Conservation (phyloP, 1,140 invertebrate species). For the Telenomus remus region DNA sequence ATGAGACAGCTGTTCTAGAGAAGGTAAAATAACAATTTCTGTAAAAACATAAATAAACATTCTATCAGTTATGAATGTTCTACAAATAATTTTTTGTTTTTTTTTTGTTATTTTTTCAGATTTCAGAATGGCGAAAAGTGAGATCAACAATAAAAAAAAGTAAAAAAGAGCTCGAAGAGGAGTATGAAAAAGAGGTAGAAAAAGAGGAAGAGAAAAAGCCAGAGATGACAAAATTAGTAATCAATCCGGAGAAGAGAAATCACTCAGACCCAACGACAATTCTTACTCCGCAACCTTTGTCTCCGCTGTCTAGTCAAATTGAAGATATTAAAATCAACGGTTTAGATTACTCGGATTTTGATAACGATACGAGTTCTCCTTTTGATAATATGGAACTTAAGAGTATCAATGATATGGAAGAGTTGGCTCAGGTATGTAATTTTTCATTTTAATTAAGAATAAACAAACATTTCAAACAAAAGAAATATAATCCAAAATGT, state of each 20-base stretch:
- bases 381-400: conserved; percentile 94
- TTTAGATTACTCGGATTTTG: conserved; percentile 85
- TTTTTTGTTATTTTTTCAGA: conserved; percentile 58
- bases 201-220: conserved; percentile 52
- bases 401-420: conserved; percentile 92
- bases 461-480: background rate
- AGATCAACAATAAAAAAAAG: conserved; percentile 78
- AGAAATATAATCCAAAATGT: background rate
- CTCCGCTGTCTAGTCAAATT: conserved; percentile 63
- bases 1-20: conserved; percentile 82
- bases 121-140: conserved; percentile 81
- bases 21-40: conserved; percentile 66
- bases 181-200: conserved; percentile 75
- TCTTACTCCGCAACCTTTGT: conserved; percentile 68
- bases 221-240: conserved; percentile 58
- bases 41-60: no score
- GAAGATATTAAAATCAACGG: conserved; percentile 65
- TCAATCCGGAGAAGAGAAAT: conserved; percentile 69
- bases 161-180: conserved; percentile 77
- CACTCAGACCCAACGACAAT: conserved; percentile 67
- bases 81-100: background rate
- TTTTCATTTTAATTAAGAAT: background rate
- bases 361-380: conserved; percentile 90
- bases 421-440: conserved; percentile 81
- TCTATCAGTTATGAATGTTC: no score